phyloP scores from a whole-genome alignment of 2,113 vertebrate genomes.

The Chrysochloris asiatica region DNA sequence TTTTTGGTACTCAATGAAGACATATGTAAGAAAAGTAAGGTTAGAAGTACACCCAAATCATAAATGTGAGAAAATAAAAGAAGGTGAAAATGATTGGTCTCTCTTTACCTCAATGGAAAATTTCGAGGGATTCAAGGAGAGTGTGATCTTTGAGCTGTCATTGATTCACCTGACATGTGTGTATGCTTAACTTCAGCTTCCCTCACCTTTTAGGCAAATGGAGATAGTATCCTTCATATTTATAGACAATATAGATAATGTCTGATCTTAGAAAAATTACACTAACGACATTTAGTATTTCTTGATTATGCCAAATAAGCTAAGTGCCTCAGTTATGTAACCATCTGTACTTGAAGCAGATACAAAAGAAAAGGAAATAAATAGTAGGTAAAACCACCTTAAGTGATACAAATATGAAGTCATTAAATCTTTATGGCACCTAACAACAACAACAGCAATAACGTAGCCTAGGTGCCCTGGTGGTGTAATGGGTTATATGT shows the following conservation, averaged over 20 bases:
- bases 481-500: no score
- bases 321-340: constrained; percentile 5
- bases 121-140: background rate
- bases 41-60: background rate
- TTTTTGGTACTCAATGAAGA: background rate
- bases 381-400: background rate
- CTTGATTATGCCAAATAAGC: constrained; percentile 5
- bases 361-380: background rate
- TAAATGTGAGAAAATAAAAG: background rate
- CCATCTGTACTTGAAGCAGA: background rate
- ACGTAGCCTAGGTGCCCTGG: no score
- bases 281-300: background rate
- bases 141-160: background rate
- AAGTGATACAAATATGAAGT: background rate
- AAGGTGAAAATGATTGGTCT: background rate
- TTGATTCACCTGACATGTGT: background rate
- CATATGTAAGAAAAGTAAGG: background rate
- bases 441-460: no score
- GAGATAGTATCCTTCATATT: background rate
- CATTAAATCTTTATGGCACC: background rate
- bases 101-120: background rate
- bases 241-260: background rate
- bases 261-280: background rate
- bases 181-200: background rate
- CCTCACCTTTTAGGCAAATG: background rate